Conservation (phyloP, 2,888 invertebrate genomes). For the Hydropsyche betteni region DNA sequence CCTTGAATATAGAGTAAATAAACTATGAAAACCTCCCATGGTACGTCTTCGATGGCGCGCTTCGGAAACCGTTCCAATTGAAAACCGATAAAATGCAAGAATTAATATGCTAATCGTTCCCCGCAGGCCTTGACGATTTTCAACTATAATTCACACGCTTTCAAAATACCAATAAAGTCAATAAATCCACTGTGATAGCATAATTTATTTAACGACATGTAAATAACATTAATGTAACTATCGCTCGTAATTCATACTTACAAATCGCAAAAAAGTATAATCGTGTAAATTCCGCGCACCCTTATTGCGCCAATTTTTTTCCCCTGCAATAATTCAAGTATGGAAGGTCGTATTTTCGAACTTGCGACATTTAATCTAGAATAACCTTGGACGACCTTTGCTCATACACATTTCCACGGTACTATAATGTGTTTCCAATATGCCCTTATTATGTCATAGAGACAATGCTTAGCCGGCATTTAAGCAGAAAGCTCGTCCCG, state of each 20-base stretch:
- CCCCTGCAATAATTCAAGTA: slow-evolving; percentile 9
- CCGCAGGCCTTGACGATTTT: too few relatives aligned
- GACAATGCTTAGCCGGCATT: slow-evolving; percentile 44
- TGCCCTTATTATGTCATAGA: slow-evolving; percentile 41
- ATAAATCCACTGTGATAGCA: too few relatives aligned
- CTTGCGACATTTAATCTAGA: slow-evolving; percentile 33
- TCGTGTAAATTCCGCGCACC: neutral
- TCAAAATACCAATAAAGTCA: neutral
- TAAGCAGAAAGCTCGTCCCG: slow-evolving; percentile 24
- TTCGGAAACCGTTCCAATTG: too few relatives aligned
- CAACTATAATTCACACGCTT: neutral
- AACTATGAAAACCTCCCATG: neutral
- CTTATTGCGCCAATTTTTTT: slow-evolving; percentile 5
- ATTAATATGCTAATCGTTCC: too few relatives aligned
- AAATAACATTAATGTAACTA: slow-evolving; percentile 4
- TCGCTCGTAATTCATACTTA: slow-evolving; percentile 19
- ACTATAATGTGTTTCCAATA: slow-evolving; percentile 41
- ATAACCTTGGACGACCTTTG: slow-evolving; percentile 45
- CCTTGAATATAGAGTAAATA: slow-evolving; percentile 38
- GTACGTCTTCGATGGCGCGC: too few relatives aligned
- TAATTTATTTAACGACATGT: slow-evolving; percentile 3
- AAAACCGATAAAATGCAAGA: too few relatives aligned
- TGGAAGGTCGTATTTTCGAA: slow-evolving; percentile 27
- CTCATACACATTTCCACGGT: slow-evolving; percentile 12
- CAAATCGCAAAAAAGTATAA: neutral